Base-by-base conservation (phyloP, 2,113 vertebrate species). In the Ctenomys sociabilis region DNA sequence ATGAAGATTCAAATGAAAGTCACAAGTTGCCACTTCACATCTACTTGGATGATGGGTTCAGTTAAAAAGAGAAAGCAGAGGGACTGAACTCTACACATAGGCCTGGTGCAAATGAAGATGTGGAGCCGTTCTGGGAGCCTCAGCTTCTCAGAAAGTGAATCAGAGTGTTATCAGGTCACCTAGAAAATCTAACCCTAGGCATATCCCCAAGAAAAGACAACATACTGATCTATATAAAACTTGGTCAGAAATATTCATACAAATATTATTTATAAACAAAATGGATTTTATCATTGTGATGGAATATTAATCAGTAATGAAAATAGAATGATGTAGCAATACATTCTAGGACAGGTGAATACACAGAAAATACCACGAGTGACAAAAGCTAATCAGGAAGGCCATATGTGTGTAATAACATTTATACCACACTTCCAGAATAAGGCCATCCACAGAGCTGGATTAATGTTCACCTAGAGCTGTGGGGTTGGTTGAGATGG, bases 1-100 rank as follows among this genome's bases (percentile, higher is more conserved):
- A 72, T 32, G 17, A 70, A 85, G 85, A 75, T 70, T 13, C n/a
- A 91, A 85, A 95, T 85, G 7, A 61, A 91, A 66, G 73, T 59
- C 21, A 83, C 2, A 5, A 78, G 24, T 59, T 45, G 32, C 30
- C 4, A 63, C 19, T 72, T 88, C 4, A 52, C 32, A 57, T 9
- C n/a, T 59, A 59, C 26, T 43, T 28, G 9, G 26, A 81, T 88
- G 9, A 57, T 70, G 32, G 35, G 5, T 61, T 93, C 80, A 85
- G 45, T 80, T 11, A 77, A 89, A 93, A 84, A 61, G 59, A 72
- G 11, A 57, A 70, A 68, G 3, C n/a, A 83, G 37, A 94, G 52
- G 49, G 63, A 91, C 2, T 70, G 7, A 24, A 73, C 54, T 13
- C 4, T 3, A 66, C 6, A 32, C 6, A 24, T 1, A 45, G 7